Evolutionary conservation across 2,888 invertebrate species (phyloP), one percentile per base, ranked within the genome.

Genomic region (Diarsia dahlii): DNA sequence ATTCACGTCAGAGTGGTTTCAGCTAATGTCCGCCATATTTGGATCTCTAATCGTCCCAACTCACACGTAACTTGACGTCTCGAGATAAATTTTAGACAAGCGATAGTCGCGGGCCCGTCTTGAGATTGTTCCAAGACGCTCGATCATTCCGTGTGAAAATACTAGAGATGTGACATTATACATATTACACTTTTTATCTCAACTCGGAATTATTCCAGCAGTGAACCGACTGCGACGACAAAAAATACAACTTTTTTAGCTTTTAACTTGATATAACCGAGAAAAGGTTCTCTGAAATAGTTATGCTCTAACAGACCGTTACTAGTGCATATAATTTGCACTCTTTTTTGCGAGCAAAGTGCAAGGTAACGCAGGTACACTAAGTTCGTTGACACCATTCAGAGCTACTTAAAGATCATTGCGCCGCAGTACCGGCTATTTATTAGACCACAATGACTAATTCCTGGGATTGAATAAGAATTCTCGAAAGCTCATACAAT

Each of bases 61-160:
- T 86, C 86, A 87, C 88, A 87, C 81, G 73, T 81, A 73, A 79
- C 74, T 85, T 91, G 92, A 92, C 92, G 87, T 80, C 50, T 76
- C 69, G 45, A 82, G 92, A 92, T 92, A 91, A 91, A 76, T 91
- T 91, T 91, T 87, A 87, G 91, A 92, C 91, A 90, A 87, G 86
- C 76, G 91, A 91, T 91, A 91, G 88, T 78, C 76, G 70, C 76
- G 82, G 75, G 74, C 67, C 81, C 66, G 81, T 78, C 79, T 70
- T 62, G 64, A 84, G 85, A 85, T 83, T 83, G 81, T 78, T 73
- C 73, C 54, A 65, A 80, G 69, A 46, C 80, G 71, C 82, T 81
- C 83, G 74, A 88, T 88, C 88, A 86, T 77, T 71, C 71, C 83
- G 85, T 89, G 88, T 88, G 88, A 81, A 85, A 85, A 85, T 84